Conservation (phyloP, 92 coral and sea anemone species). For the Ricordea florida region DNA sequence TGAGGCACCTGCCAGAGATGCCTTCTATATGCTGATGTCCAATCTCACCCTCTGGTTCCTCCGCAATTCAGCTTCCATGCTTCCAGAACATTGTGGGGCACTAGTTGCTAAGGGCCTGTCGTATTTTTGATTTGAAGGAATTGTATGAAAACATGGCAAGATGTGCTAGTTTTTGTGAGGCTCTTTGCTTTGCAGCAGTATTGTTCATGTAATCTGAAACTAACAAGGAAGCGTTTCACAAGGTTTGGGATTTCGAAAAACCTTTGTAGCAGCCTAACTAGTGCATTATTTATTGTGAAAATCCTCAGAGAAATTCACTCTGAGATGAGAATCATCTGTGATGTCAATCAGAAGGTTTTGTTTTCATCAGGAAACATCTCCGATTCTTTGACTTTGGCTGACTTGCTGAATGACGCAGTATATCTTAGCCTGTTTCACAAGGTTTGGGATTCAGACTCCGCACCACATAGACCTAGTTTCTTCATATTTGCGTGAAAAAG, state of each 20-base stretch:
- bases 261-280: conserved; percentile 4
- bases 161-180: conserved; percentile 2
- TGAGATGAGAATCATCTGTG: conserved; percentile 48
- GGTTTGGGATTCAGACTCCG: conserved; percentile 35
- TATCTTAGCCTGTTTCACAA: conserved; percentile 36
- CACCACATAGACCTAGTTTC: conserved; percentile 13
- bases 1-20: no score
- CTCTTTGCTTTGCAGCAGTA: conserved; percentile 4
- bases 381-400: conserved; percentile 21
- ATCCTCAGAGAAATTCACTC: conserved; percentile 31
- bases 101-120: conserved; percentile 28
- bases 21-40: no score
- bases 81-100: conserved; percentile 33
- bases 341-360: conserved; percentile 39
- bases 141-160: conserved; percentile 9
- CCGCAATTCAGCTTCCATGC: no score
- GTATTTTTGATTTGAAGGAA: neutral
- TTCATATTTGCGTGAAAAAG: conserved; percentile 32
- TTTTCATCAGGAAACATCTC: conserved; percentile 7
- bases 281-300: conserved; percentile 11
- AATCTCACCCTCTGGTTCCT: no score
- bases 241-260: conserved; percentile 43
- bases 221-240: conserved; percentile 30
- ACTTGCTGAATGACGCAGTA: conserved; percentile 7
- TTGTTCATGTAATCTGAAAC: conserved; percentile 20